A percentile compares a stretch with the other conserved stretches of the same genome.
These are phyloP conservation scores for Tapirus terrestris DNA, from an alignment of 2,113 vertebrate species.

Conservation along the genomic window DNA sequence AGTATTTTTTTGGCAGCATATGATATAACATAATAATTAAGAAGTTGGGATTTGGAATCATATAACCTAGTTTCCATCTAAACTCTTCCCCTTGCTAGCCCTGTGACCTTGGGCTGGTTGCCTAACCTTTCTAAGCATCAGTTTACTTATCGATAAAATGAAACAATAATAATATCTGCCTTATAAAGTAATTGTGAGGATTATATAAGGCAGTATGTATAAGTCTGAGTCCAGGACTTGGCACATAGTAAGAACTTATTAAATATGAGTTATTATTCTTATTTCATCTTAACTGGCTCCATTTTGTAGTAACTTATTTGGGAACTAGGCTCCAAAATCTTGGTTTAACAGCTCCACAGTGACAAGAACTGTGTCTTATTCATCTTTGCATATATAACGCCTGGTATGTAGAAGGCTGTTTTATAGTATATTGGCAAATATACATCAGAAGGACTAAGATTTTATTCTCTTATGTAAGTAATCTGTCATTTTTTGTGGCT, in stretches of 20 bases:
- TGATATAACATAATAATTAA: not conserved
- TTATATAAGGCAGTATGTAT: not conserved
- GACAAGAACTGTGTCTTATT: not conserved
- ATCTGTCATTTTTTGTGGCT: not conserved
- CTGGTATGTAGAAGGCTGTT: not conserved
- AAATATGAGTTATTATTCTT: not conserved
- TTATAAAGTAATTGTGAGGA: not conserved
- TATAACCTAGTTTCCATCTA: not conserved
- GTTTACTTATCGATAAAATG: not conserved
- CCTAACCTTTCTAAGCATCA: not conserved
- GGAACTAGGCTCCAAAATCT: not conserved
- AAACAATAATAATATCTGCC: not conserved
- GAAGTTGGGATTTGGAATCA: not conserved
- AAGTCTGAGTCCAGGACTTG: not conserved
- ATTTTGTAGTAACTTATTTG: not conserved
- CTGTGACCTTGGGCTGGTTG: not conserved
- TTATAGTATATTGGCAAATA: not conserved
- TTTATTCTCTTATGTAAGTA: not conserved
- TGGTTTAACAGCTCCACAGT: not conserved
- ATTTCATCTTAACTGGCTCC: not conserved
- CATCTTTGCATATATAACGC: not conserved
- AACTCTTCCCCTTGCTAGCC: not conserved
- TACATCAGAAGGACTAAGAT: not conserved
- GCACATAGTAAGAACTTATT: not conserved
- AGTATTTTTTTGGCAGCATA: not conserved